Percentiles rank a stretch among this genome's conserved stretches.
Conservation (phyloP, 2,797 vertebrate genomes). For the Fratercula arctica region DNA sequence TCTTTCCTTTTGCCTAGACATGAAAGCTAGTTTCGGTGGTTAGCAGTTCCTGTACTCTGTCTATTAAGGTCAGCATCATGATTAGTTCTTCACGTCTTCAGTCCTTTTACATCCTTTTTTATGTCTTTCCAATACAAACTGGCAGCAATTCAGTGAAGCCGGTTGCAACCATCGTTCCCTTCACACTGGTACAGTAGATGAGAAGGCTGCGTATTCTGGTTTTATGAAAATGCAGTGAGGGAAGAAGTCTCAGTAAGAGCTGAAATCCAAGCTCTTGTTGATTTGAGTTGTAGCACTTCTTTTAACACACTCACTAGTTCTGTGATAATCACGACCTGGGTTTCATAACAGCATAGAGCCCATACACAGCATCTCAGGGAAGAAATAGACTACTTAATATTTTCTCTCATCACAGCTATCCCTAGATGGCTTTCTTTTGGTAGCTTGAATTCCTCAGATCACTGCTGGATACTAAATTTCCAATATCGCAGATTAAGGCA, state of each 20-base stretch:
- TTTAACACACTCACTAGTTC: not conserved
- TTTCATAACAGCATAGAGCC: not conserved
- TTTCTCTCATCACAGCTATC: not conserved
- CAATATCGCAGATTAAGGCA: not conserved
- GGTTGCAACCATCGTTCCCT: not conserved
- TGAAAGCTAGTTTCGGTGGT: not conserved
- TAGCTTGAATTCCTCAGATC: not conserved
- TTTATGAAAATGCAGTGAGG: not conserved
- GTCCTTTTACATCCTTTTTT: not conserved
- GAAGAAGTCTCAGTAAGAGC: not conserved
- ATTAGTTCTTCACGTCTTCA: not conserved
- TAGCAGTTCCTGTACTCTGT: not conserved
- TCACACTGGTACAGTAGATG: not conserved
- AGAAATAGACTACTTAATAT: not conserved
- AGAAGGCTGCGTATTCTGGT: not conserved
- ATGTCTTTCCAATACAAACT: not conserved
- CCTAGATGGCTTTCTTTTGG: not conserved
- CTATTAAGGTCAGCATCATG: not conserved
- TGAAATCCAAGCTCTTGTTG: not conserved
- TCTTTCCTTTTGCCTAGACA: not conserved
- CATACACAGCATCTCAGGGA: not conserved
- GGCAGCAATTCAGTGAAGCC: not conserved
- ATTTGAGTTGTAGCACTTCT: not conserved
- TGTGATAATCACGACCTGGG: not conserved
- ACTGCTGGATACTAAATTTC: not conserved